Evolutionary conservation across 1,140 invertebrate species (phyloP), one percentile per base, ranked within the genome.

Genomic region (Chlorops oryzae): DNA sequence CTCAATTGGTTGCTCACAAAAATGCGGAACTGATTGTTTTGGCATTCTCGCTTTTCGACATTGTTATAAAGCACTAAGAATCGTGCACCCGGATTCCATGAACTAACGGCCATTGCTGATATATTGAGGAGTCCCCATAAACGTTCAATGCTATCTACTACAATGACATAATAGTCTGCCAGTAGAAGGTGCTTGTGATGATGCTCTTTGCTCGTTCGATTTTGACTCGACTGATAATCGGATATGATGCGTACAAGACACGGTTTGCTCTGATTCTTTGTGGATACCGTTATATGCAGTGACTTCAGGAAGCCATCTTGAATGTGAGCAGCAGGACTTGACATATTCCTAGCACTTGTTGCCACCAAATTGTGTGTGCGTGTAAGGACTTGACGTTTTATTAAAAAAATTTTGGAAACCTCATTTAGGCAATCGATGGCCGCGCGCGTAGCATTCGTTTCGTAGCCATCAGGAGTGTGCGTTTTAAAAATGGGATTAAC

Each of bases 51-150:
- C 37, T 59, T 15, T 6, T 37, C 7, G 0, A 44, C 25, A 47
- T 62, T 63, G 32, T 71, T 59, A 23, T 50, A 72, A 25, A 72
- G 57, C 17, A 72, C 51, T 7, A 72, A 32, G 21, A 68, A 70
- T 4, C 59, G 52, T 0, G 61, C 70, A 1, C 66, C 69, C 0
- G 66, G 69, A 46, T 72, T 72, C 64, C 65, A 72, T 1, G 69
- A 66, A 7, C 52, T 35, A 41, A 55, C 63, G 12, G 50, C 34
- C 24, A 50, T 61, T 1, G 65, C 44, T 25, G 52, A 56, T 1
- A 45, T 20, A 0, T 12, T n/a, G 57, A 72, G 55, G 2, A 68
- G 47, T 0, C n/a, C 27, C 1, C 43, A 42, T 9, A 69, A 23
- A 0, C 56, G 47, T 5, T 56, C 44, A 38, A 62, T 35, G 2